Evolutionary conservation across 92 coral and sea anemone species (phyloP), one percentile per base, ranked within the genome.

Genomic region (Parazoanthus atlanticus): DNA sequence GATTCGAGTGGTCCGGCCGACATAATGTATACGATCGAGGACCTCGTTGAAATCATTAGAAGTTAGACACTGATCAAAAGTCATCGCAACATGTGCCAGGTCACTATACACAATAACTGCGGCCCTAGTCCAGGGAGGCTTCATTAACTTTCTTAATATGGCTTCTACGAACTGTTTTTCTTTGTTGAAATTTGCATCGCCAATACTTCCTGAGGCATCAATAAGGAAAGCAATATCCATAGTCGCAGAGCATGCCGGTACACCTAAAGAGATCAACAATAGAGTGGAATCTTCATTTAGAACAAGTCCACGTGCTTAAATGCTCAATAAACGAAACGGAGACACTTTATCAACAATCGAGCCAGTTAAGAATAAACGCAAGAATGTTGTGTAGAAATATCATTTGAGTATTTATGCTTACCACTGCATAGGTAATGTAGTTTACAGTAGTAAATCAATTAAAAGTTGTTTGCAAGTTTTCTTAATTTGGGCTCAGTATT

Each of bases 1-100:
- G 6, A 94, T 96, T 3, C 92, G 90, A 33, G 95, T 90, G 8
- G 93, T 82, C 1, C 90, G 88, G 36, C 98, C 98, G 19, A 88
- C 84, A 72, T 91, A 95, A 38, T 92, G 93, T 29, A 92, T 84
- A 75, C 34, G 77, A 84, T 85, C 92, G 28, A 93, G 80, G 3
- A 86, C 90, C 34, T 72, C 28, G 34, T 74, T 73, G 41, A 89
- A 69, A 74, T 73, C 43, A 0, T 73, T 79, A 32, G 76, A 52
- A 28, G 72, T 73, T 23, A 58, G 71, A 30, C 72, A 81, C 65
- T 89, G 32, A n/a, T 41, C 81, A 72, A 89, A 81, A 8, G 88
- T 78, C 80, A 89, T 82, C 52, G 25, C 80, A 8, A 82, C 75
- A 7, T 73, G 78, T 10, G 91, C 83, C 30, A 54, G 47, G 61